These are phyloP conservation scores for Cerastis rubricosa DNA, from an alignment of 2,888 invertebrate genomes.

Conservation along the genomic window DNA sequence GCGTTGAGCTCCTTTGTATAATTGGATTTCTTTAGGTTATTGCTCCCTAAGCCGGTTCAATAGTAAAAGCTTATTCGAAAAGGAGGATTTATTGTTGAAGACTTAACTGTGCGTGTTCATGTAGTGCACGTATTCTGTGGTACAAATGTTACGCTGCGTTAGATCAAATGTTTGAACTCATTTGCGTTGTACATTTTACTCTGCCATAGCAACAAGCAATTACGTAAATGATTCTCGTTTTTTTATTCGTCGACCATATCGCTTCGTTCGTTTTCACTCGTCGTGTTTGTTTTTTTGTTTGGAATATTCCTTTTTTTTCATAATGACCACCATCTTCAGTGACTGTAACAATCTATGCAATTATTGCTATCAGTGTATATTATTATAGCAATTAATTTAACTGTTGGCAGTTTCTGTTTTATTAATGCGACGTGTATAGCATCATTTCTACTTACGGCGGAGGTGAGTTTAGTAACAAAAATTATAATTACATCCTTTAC, in stretches of 20 bases:
- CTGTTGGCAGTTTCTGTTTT: constrained; percentile 56
- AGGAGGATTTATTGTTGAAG: constrained; percentile 57
- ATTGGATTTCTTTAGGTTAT: constrained; percentile 81
- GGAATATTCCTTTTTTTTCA: constrained; percentile 54
- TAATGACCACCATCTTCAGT: constrained; percentile 64
- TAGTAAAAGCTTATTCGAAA: constrained; percentile 61
- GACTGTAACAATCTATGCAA: constrained; percentile 70
- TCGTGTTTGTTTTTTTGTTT: constrained; percentile 60
- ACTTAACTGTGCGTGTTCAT: constrained; percentile 41
- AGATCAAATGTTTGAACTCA: constrained; percentile 67
- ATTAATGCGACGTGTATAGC: constrained; percentile 44
- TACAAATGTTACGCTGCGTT: constrained; percentile 67
- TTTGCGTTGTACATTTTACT: constrained; percentile 61
- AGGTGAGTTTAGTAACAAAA: constrained; percentile 57
- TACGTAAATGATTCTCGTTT: constrained; percentile 70
- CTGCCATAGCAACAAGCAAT: constrained; percentile 75
- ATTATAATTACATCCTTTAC: constrained; percentile 49
- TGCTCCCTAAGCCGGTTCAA: constrained; percentile 70
- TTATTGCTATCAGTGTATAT: constrained; percentile 64
- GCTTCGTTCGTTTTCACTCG: constrained; percentile 68
- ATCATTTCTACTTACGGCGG: constrained; percentile 28
- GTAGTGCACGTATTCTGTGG: constrained; percentile 58
- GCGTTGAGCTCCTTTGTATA: constrained; percentile 76
- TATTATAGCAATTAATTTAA: constrained; percentile 61
- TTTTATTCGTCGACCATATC: constrained; percentile 68